phyloP scores from a whole-genome alignment of 2,113 vertebrate species.

The Girardinichthys multiradiatus region DNA sequence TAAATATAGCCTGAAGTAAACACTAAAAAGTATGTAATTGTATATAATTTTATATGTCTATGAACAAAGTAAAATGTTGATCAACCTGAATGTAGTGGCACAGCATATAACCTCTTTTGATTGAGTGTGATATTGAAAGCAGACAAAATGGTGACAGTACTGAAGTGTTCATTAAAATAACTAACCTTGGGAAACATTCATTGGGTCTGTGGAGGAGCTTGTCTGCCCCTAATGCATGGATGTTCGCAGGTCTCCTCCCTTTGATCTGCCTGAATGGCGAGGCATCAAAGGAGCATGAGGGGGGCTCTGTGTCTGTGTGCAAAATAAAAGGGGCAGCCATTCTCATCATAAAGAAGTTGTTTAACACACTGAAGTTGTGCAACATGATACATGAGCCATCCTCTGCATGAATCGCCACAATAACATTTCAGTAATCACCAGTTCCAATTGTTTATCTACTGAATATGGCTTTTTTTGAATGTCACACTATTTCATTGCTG shows the following conservation, averaged over 20 bases:
- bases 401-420: conserved; percentile 38
- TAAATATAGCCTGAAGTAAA: conserved; percentile 6
- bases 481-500: conserved; percentile 31
- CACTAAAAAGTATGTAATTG: not conserved
- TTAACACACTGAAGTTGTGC: conserved; percentile 45
- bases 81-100: conserved; percentile 1
- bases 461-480: conserved; percentile 33
- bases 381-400: conserved; percentile 41
- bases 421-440: conserved; percentile 60
- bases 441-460: conserved; percentile 34
- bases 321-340: conserved; percentile 50
- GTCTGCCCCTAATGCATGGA: conserved; percentile 58
- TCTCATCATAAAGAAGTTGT: conserved; percentile 52
- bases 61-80: not conserved
- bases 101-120: conserved; percentile 22
- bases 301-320: conserved; percentile 22
- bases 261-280: conserved; percentile 59
- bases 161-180: conserved; percentile 67
- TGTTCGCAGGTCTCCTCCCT: conserved; percentile 45
- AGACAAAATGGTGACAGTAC: conserved; percentile 53
- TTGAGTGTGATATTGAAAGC: conserved; percentile 36
- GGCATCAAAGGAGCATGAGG: conserved; percentile 54
- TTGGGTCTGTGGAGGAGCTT: conserved; percentile 40
- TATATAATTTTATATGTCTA: not conserved
- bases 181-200: conserved; percentile 45